Conservation (phyloP, 2,797 vertebrate genomes). For the Peromyscus attwateri region DNA sequence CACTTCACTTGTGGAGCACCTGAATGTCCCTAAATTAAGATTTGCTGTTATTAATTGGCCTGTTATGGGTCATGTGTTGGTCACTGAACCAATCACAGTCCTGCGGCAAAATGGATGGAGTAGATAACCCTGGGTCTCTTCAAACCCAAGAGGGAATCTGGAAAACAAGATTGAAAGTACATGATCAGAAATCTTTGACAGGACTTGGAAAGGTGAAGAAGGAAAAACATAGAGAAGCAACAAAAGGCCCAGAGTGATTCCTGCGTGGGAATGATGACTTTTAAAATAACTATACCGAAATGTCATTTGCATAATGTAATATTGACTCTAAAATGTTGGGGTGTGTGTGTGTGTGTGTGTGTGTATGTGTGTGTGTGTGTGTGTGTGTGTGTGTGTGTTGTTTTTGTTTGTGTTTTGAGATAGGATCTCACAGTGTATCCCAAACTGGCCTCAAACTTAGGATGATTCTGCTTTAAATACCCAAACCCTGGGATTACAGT, state of each 20-base stretch:
- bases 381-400: background rate
- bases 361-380: background rate
- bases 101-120: background rate
- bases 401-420: background rate
- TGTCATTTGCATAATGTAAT: background rate
- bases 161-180: constrained; percentile 49
- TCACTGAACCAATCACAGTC: constrained; percentile 1
- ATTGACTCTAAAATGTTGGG: background rate
- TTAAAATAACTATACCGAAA: background rate
- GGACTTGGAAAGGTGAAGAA: background rate
- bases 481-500: background rate
- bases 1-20: background rate
- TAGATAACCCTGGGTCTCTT: background rate
- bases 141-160: background rate
- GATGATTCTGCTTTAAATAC: background rate
- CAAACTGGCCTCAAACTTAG: background rate
- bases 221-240: background rate
- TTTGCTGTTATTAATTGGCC: background rate
- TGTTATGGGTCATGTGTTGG: background rate
- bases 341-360: background rate
- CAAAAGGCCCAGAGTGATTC: background rate
- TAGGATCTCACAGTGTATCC: background rate
- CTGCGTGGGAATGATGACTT: background rate
- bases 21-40: background rate
- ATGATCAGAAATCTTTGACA: background rate